Percentiles rank a stretch among this genome's conserved stretches.
Evolutionary conservation across 1,140 invertebrate species (phyloP).

Genomic region (Leptinotarsa lineolata): DNA sequence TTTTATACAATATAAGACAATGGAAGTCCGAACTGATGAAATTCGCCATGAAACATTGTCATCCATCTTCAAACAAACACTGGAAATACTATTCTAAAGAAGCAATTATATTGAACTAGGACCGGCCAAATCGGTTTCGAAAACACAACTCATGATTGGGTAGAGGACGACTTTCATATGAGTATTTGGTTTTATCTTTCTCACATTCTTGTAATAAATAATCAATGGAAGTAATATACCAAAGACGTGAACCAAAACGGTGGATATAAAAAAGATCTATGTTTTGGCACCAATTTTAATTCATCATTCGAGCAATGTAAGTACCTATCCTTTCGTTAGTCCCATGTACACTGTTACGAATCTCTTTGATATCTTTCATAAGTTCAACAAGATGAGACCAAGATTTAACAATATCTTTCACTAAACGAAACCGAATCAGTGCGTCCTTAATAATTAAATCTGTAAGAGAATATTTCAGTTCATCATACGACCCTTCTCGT

Average conservation of each 20-base stretch:
- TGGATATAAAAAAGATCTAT: constrained; percentile 14
- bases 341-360: constrained; percentile 1
- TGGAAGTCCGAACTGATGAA: too few relatives aligned
- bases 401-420: constrained; percentile 3
- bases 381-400: constrained; percentile 12
- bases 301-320: not conserved
- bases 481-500: not conserved
- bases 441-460: not conserved
- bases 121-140: constrained; percentile 15
- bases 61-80: not conserved
- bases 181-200: constrained; percentile 9
- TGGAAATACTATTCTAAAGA: not conserved
- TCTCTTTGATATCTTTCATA: not conserved
- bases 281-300: not conserved
- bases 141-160: not conserved
- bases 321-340: not conserved
- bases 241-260: not conserved
- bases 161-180: not conserved
- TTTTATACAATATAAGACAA: too few relatives aligned
- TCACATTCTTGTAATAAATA: constrained; percentile 14
- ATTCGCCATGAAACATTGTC: too few relatives aligned
- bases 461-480: not conserved
- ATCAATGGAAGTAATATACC: not conserved
- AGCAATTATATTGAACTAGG: not conserved
- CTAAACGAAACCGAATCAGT: not conserved